Evolutionary conservation across 2,888 invertebrate species (phyloP).

Genomic region (Kryphioiulus occultus): DNA sequence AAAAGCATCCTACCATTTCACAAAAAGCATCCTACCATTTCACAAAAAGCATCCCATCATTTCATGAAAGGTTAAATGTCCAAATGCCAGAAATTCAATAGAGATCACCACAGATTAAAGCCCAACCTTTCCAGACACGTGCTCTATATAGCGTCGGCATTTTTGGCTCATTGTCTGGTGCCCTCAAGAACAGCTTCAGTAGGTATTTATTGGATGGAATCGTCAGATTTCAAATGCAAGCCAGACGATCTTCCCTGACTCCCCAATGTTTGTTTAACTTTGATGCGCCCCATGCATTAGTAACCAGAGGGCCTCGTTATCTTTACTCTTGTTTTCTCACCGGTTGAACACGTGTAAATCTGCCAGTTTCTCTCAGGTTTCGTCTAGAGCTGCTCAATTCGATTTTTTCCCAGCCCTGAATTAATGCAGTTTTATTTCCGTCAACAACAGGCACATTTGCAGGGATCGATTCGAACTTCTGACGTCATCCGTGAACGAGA

Average conservation of each 20-base stretch:
- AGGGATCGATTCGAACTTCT: not conserved
- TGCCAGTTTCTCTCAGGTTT: not conserved
- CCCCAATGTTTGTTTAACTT: not conserved
- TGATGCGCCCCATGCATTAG: not conserved
- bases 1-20: too few species aligned
- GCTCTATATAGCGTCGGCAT: not conserved
- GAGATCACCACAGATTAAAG: too few species aligned
- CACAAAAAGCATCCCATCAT: too few species aligned
- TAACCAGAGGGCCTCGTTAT: not conserved
- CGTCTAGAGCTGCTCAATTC: not conserved
- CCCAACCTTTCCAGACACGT: too few species aligned
- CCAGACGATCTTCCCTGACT: not conserved
- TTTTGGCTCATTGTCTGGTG: not conserved
- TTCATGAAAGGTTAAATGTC: too few species aligned
- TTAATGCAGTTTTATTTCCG: not conserved
- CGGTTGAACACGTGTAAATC: constrained; percentile 16
- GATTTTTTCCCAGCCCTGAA: not conserved
- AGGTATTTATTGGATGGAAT: not conserved
- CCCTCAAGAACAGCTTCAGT: not conserved
- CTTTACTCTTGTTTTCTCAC: not conserved
- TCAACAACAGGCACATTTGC: not conserved
- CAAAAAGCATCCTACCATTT: too few species aligned
- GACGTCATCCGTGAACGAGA: not conserved
- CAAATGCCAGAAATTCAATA: too few species aligned
- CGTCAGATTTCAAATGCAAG: not conserved